These are phyloP conservation scores for Griposia aprilina DNA, from an alignment of 2,888 invertebrate genomes.

Conservation along the genomic window DNA sequence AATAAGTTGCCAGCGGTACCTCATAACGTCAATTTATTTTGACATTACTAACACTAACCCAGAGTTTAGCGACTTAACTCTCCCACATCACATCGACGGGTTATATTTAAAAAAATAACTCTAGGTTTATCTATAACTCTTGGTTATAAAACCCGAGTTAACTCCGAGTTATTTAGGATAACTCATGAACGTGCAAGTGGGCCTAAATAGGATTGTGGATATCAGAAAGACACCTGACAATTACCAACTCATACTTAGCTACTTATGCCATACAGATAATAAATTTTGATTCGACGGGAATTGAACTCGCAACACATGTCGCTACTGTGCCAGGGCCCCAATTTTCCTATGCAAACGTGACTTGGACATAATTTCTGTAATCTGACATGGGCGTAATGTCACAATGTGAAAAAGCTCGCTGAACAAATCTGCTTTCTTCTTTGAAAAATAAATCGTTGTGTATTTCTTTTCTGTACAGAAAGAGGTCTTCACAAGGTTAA, in stretches of 20 bases:
- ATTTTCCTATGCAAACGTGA: neutral
- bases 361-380: neutral
- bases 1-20: too few species aligned
- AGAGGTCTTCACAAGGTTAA: too few species aligned
- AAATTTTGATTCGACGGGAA: neutral
- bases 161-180: too few species aligned
- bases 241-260: neutral
- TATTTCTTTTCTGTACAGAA: neutral
- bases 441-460: neutral
- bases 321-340: neutral
- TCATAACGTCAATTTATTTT: too few species aligned
- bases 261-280: too few species aligned
- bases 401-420: neutral
- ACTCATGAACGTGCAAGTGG: too few species aligned
- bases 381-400: neutral
- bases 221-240: neutral
- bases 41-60: too few species aligned
- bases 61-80: too few species aligned
- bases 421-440: neutral
- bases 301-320: neutral
- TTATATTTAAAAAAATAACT: too few species aligned
- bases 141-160: too few species aligned
- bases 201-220: neutral
- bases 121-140: too few species aligned
- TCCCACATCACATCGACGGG: too few species aligned